Evolutionary conservation across 2,888 invertebrate genomes (phyloP), one percentile per base, ranked within the genome.

Genomic region (Agonopterix heracliana): DNA sequence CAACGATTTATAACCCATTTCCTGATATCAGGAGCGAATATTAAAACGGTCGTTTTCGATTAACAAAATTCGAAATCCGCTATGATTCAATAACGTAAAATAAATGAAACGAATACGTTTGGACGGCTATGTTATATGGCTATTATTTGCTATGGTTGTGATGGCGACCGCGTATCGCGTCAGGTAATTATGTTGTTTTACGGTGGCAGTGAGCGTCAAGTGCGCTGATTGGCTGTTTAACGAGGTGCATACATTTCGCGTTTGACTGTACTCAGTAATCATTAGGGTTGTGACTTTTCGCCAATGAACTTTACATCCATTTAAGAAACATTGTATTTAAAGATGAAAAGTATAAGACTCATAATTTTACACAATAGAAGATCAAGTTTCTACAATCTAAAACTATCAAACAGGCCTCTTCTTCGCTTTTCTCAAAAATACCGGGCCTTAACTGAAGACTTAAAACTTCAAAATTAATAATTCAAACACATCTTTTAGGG

Each of bases 1-100:
- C 62, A 62, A 61, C 59, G 78, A 84, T 84, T 80, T 84, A 84
- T 76, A 64, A 60, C 68, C 72, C 69, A 68, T 77, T 72, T 80
- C 76, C 74, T 71, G 69, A 68, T 66, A 68, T 66, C 60, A 59
- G 61, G 56, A 63, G 61, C 64, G 64, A 60, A 66, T 68, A 75
- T 81, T 75, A 77, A 77, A 75, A 64, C 66, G 64, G 64, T 61
- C 63, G 66, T 68, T 67, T 71, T 68, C 72, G 70, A 74, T 76
- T 78, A 74, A 75, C 68, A 66, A 67, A 64, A 68, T 70, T 65
- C 64, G 69, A 66, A 75, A 77, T 76, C 74, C 65, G 65, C 54
- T 59, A 56, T 71, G 71, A 80, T 83, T 78, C 67, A 78, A 80
- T 78, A 73, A 73, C 71, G 68, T 68, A 68, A 17, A 70, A 70